A percentile compares a stretch with the other conserved stretches of the same genome.
Evolutionary conservation across 2,113 vertebrate species (phyloP).

Genomic region (Sporophila hypoxantha): DNA sequence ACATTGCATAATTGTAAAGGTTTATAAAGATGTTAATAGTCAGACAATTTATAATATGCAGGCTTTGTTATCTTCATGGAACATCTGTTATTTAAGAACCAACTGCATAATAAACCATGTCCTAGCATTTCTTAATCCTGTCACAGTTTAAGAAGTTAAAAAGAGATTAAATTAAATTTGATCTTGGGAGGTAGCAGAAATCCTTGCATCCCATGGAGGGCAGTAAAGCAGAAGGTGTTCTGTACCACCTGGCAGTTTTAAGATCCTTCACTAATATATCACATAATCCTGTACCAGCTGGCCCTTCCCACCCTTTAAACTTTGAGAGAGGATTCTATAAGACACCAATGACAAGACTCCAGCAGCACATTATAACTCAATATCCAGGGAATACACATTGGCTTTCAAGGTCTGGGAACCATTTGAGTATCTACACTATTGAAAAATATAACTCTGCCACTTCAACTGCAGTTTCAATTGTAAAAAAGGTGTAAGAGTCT

Average conservation of each 20-base stretch:
- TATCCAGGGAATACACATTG: neutral
- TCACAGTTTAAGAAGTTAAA: neutral
- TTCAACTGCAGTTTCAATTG: neutral
- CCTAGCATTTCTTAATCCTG: neutral
- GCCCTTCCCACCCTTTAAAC: neutral
- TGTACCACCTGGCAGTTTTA: neutral
- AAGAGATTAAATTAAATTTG: neutral
- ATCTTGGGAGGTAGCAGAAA: neutral
- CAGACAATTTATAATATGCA: neutral
- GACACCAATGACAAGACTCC: neutral
- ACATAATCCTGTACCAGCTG: neutral
- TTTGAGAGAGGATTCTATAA: neutral
- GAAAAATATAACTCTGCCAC: neutral
- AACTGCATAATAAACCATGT: neutral
- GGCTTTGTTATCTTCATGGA: neutral
- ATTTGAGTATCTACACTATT: neutral
- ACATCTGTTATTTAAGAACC: slow-evolving; percentile 4
- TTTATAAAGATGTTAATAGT: neutral
- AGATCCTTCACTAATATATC: neutral
- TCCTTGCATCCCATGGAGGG: neutral
- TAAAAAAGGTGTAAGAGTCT: neutral
- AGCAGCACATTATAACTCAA: neutral
- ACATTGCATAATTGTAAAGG: neutral
- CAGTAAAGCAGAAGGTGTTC: neutral
- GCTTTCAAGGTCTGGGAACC: neutral